Evolutionary conservation across 2,888 invertebrate genomes (phyloP).

Genomic region (Ischnura elegans): DNA sequence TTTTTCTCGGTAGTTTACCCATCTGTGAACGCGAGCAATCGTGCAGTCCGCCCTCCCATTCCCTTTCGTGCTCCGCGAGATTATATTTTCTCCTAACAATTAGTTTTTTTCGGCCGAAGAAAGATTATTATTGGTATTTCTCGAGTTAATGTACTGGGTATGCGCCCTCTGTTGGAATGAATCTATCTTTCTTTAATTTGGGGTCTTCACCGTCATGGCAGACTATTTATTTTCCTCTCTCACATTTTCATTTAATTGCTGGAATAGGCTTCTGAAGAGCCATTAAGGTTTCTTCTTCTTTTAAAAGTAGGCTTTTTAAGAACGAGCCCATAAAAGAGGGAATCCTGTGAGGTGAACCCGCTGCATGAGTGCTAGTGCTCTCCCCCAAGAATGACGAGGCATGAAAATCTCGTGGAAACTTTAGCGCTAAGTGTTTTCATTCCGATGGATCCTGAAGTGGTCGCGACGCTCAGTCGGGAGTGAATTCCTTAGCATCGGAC

Average conservation of each 20-base stretch:
- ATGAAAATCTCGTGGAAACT: background rate
- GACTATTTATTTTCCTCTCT: constrained; percentile 2
- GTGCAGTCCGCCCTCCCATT: background rate
- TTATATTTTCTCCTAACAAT: background rate
- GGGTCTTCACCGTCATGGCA: background rate
- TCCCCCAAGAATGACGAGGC: background rate
- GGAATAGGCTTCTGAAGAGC: background rate
- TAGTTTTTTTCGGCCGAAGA: background rate
- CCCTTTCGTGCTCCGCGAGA: background rate
- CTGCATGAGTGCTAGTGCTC: constrained; percentile 6
- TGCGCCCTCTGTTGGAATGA: background rate
- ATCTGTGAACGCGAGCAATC: background rate
- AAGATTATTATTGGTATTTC: constrained; percentile 11
- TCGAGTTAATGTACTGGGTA: background rate
- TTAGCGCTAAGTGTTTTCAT: background rate
- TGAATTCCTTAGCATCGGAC: background rate
- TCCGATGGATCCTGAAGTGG: background rate
- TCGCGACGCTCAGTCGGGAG: background rate
- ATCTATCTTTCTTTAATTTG: background rate
- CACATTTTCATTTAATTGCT: background rate
- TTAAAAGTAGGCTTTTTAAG: background rate
- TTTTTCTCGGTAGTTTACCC: constrained; percentile 26
- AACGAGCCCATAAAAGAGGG: background rate
- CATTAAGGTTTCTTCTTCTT: background rate
- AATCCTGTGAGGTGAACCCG: background rate